Percentiles rank a stretch among this genome's conserved stretches.
These are phyloP conservation scores for Zaprionus capensis DNA, from an alignment of 1,140 invertebrate species.

Conservation along the genomic window DNA sequence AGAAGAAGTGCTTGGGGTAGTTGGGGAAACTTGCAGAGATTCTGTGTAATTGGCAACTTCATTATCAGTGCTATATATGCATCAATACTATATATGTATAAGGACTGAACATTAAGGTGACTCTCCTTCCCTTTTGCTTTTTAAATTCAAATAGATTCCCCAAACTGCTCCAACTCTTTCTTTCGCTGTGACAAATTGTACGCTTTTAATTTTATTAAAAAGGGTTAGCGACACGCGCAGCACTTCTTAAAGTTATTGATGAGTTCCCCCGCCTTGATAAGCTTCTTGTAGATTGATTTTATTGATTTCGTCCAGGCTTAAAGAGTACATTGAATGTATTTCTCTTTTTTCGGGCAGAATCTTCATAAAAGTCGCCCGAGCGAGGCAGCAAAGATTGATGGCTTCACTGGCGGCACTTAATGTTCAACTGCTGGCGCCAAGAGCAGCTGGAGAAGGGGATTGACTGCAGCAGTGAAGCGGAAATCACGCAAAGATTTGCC, in stretches of 20 bases:
- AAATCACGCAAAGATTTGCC: constrained; percentile 78
- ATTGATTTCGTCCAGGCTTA: constrained; percentile 47
- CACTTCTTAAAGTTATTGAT: constrained; percentile 67
- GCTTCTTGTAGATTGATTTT: constrained; percentile 47
- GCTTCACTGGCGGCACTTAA: constrained; percentile 53
- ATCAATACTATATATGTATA: neutral
- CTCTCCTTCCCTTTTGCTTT: neutral
- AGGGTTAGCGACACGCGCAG: constrained; percentile 18
- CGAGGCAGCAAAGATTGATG: constrained; percentile 58
- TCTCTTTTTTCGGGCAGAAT: constrained; percentile 22
- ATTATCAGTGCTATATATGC: neutral
- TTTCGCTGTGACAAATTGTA: constrained; percentile 36
- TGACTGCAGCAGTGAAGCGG: constrained; percentile 62
- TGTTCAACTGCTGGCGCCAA: constrained; percentile 33
- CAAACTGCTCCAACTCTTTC: constrained; percentile 1
- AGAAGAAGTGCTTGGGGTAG: neutral
- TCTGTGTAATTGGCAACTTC: constrained; percentile 19
- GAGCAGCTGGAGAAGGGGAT: neutral
- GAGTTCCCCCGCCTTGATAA: constrained; percentile 32
- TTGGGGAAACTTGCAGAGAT: constrained; percentile 10
- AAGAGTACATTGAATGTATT: constrained; percentile 5
- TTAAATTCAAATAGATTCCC: constrained; percentile 32
- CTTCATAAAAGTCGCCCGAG: constrained; percentile 15
- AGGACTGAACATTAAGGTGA: neutral
- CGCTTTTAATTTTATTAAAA: constrained; percentile 55